Evolutionary conservation across 2,113 vertebrate genomes (phyloP), one percentile per base, ranked within the genome.

Genomic region (Nerophis lumbriciformis): DNA sequence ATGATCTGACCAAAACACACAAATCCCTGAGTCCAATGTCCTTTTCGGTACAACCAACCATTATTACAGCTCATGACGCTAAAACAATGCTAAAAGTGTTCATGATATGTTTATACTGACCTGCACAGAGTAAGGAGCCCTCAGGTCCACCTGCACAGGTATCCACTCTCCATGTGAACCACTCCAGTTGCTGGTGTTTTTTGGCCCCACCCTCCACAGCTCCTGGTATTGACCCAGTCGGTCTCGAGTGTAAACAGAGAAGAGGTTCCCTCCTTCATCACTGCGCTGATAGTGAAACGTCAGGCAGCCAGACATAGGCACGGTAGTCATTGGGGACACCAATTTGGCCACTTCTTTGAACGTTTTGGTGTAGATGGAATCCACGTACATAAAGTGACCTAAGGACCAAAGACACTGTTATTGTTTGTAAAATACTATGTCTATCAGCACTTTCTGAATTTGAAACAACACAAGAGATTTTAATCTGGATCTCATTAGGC

Each of bases 301-400:
- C 77, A 99, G 85, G 79, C 96, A 99, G 62, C 96, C 96, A 0
- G 92, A 92, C 85, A 96, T 79, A 0, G 92, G 90, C 8, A 77
- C 82, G 0, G 72, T 91, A 45, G 92, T 96, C 87, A 91, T 86
- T 0, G 96, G 94, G 35, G 96, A 95, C 69, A 92, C 86, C 76
- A 99, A 88, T 66, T 94, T 94, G 48, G 95, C 95, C 65, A 97
- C 94, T 78, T 98, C 95, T 77, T 94, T 92, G 72, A 95, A 94
- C 39, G 92, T 92, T 76, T 92, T 94, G 65, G 92, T 76, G 0
- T 98, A 93, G 60, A 93, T 62, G 0, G 95, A 95, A 79, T 98
- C 94, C 80, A 96, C 95, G 3, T 95, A 98, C 95, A 98, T 96
- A 82, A 93, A 94, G 80, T 95, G 94, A 72, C 96, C 95, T 98